A percentile compares a stretch with the other conserved stretches of the same genome.
phyloP scores from a whole-genome alignment of 2,113 vertebrate genomes.

The Laticauda laticaudata region DNA sequence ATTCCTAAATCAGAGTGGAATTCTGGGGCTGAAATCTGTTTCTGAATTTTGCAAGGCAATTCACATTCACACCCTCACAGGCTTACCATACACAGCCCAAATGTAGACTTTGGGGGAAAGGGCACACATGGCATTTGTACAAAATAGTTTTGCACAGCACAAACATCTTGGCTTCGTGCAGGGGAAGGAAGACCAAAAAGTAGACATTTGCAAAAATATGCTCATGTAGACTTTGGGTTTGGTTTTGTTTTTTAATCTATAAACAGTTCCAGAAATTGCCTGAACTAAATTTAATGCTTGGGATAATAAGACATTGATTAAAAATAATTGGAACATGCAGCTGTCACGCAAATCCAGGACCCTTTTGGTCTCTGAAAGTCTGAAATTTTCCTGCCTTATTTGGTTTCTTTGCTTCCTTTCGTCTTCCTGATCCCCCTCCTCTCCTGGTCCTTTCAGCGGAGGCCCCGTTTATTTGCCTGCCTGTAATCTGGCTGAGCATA shows the following conservation, averaged over 20 bases:
- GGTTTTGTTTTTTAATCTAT: background rate
- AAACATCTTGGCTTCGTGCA: background rate
- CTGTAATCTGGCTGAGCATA: background rate
- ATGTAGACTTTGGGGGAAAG: background rate
- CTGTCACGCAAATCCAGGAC: background rate
- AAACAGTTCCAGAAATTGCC: background rate
- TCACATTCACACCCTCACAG: background rate
- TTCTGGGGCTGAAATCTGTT: background rate
- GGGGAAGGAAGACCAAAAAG: background rate
- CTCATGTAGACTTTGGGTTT: background rate
- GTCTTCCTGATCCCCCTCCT: too few species aligned
- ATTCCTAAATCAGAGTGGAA: background rate
- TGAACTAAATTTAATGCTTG: background rate
- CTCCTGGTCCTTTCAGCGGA: too few species aligned
- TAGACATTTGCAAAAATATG: background rate
- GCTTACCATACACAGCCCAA: background rate
- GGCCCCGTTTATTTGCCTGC: background rate
- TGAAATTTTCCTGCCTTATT: background rate
- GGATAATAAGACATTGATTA: background rate
- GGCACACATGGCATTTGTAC: background rate
- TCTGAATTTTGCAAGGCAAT: background rate
- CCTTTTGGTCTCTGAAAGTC: background rate
- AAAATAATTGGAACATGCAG: background rate
- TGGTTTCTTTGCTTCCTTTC: background rate
- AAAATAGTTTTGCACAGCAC: background rate